These are phyloP conservation scores for Heliconius ethilla DNA, from an alignment of 2,888 invertebrate genomes.

Conservation along the genomic window DNA sequence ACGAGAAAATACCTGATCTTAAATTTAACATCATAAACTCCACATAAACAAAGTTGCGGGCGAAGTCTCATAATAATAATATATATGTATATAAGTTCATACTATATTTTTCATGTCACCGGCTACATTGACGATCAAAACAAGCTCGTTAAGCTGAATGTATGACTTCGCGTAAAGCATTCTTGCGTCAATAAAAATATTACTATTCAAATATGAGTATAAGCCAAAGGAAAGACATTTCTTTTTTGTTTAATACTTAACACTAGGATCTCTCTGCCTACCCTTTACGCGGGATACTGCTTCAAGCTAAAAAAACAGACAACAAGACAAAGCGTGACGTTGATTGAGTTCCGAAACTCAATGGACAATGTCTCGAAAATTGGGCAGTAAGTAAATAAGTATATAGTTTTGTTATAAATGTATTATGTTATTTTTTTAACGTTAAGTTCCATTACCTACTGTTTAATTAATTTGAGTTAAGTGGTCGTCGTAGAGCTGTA, in stretches of 20 bases:
- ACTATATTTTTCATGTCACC: neutral
- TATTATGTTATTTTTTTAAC: neutral
- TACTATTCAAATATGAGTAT: neutral
- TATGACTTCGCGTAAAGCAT: neutral
- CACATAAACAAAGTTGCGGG: neutral
- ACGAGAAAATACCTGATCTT: no score
- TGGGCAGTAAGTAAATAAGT: no score
- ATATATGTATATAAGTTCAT: neutral
- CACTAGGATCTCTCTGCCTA: no score
- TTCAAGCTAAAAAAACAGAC: no score
- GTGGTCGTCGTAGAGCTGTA: neutral
- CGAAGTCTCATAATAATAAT: neutral
- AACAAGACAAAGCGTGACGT: no score
- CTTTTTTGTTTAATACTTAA: neutral
- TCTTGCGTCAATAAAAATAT: conserved; percentile 3
- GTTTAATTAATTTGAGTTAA: neutral
- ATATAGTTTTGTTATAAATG: no score
- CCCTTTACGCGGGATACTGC: no score
- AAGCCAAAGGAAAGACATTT: neutral
- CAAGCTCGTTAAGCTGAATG: conserved; percentile 6
- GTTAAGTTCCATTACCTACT: neutral
- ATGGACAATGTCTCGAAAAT: no score
- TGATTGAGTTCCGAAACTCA: no score
- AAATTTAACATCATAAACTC: no score
- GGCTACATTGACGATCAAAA: conserved; percentile 11